These are phyloP conservation scores for Hemiprocne comata DNA, from an alignment of 2,113 vertebrate genomes.

Conservation along the genomic window DNA sequence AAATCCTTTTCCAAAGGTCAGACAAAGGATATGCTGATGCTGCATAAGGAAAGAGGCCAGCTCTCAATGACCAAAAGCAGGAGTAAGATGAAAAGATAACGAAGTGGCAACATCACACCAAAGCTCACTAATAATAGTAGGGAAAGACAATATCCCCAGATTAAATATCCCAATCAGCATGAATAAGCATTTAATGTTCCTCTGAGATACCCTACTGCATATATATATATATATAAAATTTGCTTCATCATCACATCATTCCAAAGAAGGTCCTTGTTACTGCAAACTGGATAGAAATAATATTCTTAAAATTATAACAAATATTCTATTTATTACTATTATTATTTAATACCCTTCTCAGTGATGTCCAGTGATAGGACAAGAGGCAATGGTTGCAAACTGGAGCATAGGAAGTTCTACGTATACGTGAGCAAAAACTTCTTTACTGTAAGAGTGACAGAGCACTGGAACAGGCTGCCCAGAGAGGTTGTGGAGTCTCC, in stretches of 20 bases:
- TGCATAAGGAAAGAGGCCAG: slow-evolving; percentile 2
- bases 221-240: background rate
- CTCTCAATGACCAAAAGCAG: background rate
- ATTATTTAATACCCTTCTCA: too few relatives aligned
- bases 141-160: slow-evolving; percentile 24
- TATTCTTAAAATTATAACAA: background rate
- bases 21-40: slow-evolving; percentile 27
- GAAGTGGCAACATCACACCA: background rate
- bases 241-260: background rate
- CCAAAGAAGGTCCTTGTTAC: background rate
- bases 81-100: slow-evolving; percentile 44
- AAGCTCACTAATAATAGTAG: slow-evolving; percentile 23
- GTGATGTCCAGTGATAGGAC: too few relatives aligned
- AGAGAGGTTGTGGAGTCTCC: too few relatives aligned
- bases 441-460: too few relatives aligned
- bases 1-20: slow-evolving; percentile 21
- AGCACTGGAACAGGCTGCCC: too few relatives aligned
- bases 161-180: slow-evolving; percentile 10
- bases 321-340: background rate
- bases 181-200: slow-evolving; percentile 50
- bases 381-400: too few relatives aligned
- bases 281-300: background rate
- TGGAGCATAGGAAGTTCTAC: too few relatives aligned
- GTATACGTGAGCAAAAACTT: too few relatives aligned
- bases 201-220: background rate